Base-by-base conservation (phyloP, 1,140 invertebrate species). In the Drosophila micromelanica region DNA sequence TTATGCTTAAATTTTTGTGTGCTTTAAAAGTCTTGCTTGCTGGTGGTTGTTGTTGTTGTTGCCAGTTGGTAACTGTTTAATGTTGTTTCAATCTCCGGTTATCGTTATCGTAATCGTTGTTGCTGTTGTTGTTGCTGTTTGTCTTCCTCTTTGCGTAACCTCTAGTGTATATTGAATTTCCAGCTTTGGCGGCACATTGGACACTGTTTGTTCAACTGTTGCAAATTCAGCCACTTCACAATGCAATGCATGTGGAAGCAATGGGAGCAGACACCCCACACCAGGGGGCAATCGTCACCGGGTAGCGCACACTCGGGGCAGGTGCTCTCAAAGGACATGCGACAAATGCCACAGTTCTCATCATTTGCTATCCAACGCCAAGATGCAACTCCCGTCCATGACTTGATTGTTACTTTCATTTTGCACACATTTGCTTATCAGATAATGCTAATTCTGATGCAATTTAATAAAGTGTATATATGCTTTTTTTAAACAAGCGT, bases 191-290 rank as follows among this genome's bases (percentile, higher is more conserved):
- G 95, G 93, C 99, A 99, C 98, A 99, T 99, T 71, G 99, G 99
- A 92, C 99, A 99, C 91, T 97, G 96, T 91, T 99, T 97, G 92
- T 97, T 97, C 46, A 97, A 95, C 91, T 98, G 97, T 93, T 99
- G 98, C 13, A 98, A 97, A 90, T 99, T 97, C 40, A 99, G 94
- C 99, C 99, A 99, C 95, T 99, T 99, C 93, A 99, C 98, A 90
- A 99, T 99, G 93, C 99, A 99, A 93, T 99, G 99, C 92, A 99
- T 99, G 92, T 99, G 99, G 92, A 99, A 99, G 93, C 98, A 99
- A 93, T 99, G 99, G 1, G 98, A 98, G 93, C 99, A 99, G 85
- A 98, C 96, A 69, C 99, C 98, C 98, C 98, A 99, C 71, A 99
- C 98, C 91, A 99, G 93, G 13, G 99, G 98, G 93, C 98, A 99